Conservation (phyloP, 2,797 vertebrate species). For the Pangasius krempfi region DNA sequence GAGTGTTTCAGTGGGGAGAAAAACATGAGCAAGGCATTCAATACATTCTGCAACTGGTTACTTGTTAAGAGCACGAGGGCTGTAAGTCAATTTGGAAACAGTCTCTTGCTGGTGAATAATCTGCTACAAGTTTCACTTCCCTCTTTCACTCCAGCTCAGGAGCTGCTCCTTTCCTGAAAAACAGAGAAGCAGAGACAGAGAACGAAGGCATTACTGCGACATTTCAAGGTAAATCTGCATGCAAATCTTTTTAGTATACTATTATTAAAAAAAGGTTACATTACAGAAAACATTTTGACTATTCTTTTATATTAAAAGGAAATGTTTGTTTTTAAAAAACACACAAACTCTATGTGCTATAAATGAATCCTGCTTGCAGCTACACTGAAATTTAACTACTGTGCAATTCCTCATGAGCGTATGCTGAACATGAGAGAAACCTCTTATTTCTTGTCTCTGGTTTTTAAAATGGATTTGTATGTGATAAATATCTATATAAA, state of each 20-base stretch:
- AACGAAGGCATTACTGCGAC: background rate
- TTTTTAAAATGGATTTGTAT: background rate
- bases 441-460: background rate
- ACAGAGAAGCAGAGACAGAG: conserved; percentile 1
- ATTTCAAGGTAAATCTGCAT: background rate
- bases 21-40: background rate
- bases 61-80: background rate
- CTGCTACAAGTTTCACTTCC: background rate
- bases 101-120: background rate
- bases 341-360: background rate
- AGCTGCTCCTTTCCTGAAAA: background rate
- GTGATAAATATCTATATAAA: background rate
- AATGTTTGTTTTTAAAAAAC: background rate
- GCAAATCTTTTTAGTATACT: background rate
- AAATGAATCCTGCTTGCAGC: background rate
- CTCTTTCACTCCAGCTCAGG: background rate
- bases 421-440: background rate
- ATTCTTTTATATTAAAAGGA: background rate
- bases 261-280: background rate
- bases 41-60: background rate
- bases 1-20: background rate
- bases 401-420: background rate
- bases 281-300: background rate
- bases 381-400: background rate
- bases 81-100: background rate